Evolutionary conservation across 2,113 vertebrate genomes (phyloP).

Genomic region (Pseudolaguvia tuberculata): DNA sequence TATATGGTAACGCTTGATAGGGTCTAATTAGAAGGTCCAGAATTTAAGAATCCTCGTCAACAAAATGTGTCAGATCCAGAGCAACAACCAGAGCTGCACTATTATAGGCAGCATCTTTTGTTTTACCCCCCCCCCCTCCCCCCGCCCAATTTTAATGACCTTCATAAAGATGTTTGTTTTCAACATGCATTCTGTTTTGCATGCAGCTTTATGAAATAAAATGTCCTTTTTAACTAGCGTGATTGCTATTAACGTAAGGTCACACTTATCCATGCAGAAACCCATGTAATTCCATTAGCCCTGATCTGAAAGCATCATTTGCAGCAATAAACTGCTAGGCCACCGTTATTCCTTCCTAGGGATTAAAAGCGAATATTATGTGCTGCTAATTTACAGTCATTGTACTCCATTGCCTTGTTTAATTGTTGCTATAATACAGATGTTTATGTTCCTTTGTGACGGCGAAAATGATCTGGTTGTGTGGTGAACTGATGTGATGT

Average conservation of each 20-base stretch:
- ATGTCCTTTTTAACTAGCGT: background rate
- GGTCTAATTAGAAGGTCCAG: background rate
- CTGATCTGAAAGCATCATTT: constrained; percentile 6
- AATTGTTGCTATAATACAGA: constrained; percentile 14
- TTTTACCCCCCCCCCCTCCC: background rate
- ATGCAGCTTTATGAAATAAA: background rate
- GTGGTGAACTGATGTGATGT: background rate
- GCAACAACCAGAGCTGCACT: background rate
- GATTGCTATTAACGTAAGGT: background rate
- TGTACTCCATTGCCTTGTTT: constrained; percentile 23
- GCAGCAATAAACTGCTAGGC: background rate
- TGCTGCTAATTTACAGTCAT: constrained; percentile 21
- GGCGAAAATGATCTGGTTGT: background rate
- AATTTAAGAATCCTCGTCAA: background rate
- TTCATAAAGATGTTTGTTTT: background rate
- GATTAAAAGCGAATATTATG: constrained; percentile 24
- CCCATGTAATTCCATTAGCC: background rate
- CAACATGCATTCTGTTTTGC: background rate
- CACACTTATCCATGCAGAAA: constrained; percentile 2
- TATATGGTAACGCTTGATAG: background rate
- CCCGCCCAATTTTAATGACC: no score
- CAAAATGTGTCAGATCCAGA: background rate
- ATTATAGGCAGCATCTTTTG: background rate
- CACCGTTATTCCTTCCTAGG: background rate
- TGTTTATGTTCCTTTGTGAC: constrained; percentile 11